Evolutionary conservation across 2,113 vertebrate genomes (phyloP), one percentile per base, ranked within the genome.

Genomic region (Microcebus griseorufus): DNA sequence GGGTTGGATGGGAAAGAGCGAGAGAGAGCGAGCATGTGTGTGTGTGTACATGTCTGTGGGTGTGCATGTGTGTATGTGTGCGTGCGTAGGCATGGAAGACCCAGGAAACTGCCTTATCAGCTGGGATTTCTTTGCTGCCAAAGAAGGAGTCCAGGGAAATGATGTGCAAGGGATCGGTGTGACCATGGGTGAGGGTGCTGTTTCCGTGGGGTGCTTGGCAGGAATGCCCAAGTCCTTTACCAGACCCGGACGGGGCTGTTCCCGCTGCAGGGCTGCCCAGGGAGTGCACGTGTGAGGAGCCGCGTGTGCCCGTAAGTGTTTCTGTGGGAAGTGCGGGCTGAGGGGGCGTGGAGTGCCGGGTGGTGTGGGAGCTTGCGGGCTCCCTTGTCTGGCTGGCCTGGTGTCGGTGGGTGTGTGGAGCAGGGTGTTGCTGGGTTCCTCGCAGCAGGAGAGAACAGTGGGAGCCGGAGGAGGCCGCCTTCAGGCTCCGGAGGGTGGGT

Each of bases 381-480:
- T 93, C 67, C 70, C 13, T 81, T 82, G 96, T 96, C 93, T 96
- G 97, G 91, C 98, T 93, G 93, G 93, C 94, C 96, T 78, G 88
- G 86, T 92, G 91, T 91, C 42, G 25, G 96, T 97, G 97, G 97
- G 97, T 97, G 97, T 94, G 81, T 22, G 64, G 51, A 70, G 73
- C 25, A 2, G 96, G 94, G 80, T 25, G 65, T 51, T 79, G 67
- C 81, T 20, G 88, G 88, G 93, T n/a, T 73, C 91, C 6, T 4
- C 8, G 18, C 70, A 70, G 69, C 75, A 51, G 93, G 92, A 84
- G 75, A 62, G 79, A 80, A 27, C 84, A 72, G 95, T 17, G 70
- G 83, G 91, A 55, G 85, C 60, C 1, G 8, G 20, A 53, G 69
- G 90, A 73, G 72, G 69, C 34, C 5, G 14, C 51, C 73, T 73